Evolutionary conservation across 2,113 vertebrate species (phyloP).

Genomic region (Hippoglossus stenolepis): DNA sequence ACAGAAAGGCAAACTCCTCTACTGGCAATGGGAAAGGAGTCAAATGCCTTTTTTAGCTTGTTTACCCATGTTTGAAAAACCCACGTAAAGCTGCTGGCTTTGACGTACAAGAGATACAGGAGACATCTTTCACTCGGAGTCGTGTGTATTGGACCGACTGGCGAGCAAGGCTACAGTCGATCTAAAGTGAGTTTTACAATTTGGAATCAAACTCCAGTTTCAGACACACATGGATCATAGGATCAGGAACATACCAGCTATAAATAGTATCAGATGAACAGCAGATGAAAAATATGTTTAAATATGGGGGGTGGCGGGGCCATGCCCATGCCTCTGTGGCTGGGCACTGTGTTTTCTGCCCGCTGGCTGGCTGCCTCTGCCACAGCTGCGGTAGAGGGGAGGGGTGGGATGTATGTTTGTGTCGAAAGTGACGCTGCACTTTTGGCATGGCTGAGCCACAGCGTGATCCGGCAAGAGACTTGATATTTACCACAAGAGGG

Average conservation of each 20-base stretch:
- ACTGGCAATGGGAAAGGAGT: too few relatives aligned
- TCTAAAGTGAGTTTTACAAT: background rate
- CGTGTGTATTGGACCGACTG: background rate
- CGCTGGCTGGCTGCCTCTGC: conserved; percentile 59
- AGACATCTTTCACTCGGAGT: too few relatives aligned
- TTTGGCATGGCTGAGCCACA: conserved; percentile 60
- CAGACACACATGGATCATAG: conserved; percentile 6
- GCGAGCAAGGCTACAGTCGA: background rate
- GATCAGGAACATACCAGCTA: conserved; percentile 1
- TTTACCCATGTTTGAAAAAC: too few relatives aligned
- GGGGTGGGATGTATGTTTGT: conserved; percentile 64
- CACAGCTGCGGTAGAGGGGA: conserved; percentile 62
- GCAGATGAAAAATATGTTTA: background rate
- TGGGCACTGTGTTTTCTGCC: conserved; percentile 47
- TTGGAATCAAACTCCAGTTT: conserved; percentile 5
- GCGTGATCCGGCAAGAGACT: conserved; percentile 56
- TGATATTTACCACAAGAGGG: conserved; percentile 71
- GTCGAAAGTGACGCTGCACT: conserved; percentile 68
- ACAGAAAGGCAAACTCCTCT: too few relatives aligned
- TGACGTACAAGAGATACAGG: too few relatives aligned
- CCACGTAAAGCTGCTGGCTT: too few relatives aligned
- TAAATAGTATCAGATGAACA: conserved; percentile 24
- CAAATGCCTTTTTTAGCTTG: too few relatives aligned
- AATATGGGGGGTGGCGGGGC: conserved; percentile 14
- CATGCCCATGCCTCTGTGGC: conserved; percentile 35